Percentiles rank a stretch among this genome's conserved stretches.
Evolutionary conservation across 53 echinoderm and acorn worm species (phyloP).

Genomic region (Echinarachnius parma): DNA sequence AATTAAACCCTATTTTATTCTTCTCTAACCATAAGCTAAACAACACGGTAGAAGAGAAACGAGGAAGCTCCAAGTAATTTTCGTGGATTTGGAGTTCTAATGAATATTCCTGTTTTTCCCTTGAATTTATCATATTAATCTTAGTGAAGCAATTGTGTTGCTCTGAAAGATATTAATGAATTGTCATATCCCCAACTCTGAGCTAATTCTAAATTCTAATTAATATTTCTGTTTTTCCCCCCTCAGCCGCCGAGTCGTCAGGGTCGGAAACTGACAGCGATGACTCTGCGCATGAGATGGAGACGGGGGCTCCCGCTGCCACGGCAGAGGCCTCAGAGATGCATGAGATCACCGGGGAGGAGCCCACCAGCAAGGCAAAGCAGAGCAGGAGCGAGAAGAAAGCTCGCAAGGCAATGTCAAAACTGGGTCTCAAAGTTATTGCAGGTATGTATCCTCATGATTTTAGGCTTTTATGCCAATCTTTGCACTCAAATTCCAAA

Average conservation of each 20-base stretch:
- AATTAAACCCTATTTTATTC: too few relatives aligned
- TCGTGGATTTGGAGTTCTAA: too few relatives aligned
- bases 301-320: slow-evolving; percentile 6
- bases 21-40: too few relatives aligned
- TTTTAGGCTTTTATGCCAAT: too few relatives aligned
- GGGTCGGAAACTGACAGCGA: slow-evolving; percentile 90
- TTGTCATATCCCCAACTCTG: too few relatives aligned
- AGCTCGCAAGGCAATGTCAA: slow-evolving; percentile 76
- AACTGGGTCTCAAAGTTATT: slow-evolving; percentile 70
- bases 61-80: too few relatives aligned
- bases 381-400: slow-evolving; percentile 95
- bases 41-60: too few relatives aligned
- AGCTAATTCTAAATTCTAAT: background rate
- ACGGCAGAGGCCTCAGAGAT: slow-evolving; percentile 20
- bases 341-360: slow-evolving; percentile 60
- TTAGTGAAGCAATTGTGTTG: too few relatives aligned
- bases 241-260: slow-evolving; percentile 38
- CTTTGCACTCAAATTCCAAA: too few relatives aligned
- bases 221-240: slow-evolving; percentile 11
- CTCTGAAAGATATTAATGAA: too few relatives aligned
- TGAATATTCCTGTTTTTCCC: too few relatives aligned
- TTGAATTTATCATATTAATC: too few relatives aligned
- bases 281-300: slow-evolving; percentile 67
- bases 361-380: slow-evolving; percentile 82
- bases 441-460: slow-evolving; percentile 15